Evolutionary conservation across 2,113 vertebrate genomes (phyloP), one percentile per base, ranked within the genome.

Genomic region (Falco punctatus): DNA sequence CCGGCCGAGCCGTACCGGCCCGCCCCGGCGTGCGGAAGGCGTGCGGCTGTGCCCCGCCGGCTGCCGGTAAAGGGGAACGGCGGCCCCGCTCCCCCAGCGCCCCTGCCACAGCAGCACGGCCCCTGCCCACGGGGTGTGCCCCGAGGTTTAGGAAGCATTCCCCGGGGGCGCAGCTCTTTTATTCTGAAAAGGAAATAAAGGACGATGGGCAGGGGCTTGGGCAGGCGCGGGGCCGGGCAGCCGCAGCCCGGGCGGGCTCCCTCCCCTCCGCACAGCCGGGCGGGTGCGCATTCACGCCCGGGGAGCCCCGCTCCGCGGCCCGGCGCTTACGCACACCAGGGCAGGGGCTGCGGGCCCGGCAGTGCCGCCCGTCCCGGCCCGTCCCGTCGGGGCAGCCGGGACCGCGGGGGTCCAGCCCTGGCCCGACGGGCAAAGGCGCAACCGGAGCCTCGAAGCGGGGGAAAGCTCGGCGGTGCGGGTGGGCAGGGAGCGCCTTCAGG

Each of bases 401-500:
- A 18, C 11, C 7, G 44, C n/a, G 15, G 22, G 67, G 38, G 35
- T 59, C 42, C 42, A 21, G 48, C 16, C 11, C 40, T 30, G 32
- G 15, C 40, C 19, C 10, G 55, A 18, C 17, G 21, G 57, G 64
- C 40, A 23, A 15, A 57, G 21, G 15, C 49, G 35, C 48, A 8
- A 13, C 52, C 42, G 55, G 33, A 35, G 71, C 16, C 87, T 48
- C 13, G 18, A 77, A 65, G 51, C 33, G 26, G 30, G 52, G 10
- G 27, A 23, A 58, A 71, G 33, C 92, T 40, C 59, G 71, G 59
- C 90, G 91, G 73, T 92, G 94, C 82, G 57, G 72, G 61, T 23
- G 70, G 75, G 90, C 89, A 94, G 92, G 85, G 72, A 81, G 92
- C 70, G 88, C 69, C 61, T 94, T 74, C 78, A 87, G 64, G 81